These are phyloP conservation scores for Cantharis nigra DNA, from an alignment of 2,888 invertebrate species.

Conservation along the genomic window DNA sequence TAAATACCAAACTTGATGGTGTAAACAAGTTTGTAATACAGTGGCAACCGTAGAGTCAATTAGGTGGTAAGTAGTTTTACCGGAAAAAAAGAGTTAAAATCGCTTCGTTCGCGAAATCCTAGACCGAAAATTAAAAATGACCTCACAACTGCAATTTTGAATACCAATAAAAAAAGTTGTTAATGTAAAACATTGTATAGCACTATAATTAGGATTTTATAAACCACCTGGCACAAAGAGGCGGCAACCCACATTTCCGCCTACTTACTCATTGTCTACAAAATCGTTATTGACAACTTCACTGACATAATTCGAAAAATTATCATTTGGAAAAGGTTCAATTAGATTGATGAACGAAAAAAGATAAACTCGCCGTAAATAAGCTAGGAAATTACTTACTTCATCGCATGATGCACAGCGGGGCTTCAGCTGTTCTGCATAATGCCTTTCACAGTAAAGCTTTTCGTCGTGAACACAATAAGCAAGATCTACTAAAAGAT, in stretches of 20 bases:
- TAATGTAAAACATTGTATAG: background rate
- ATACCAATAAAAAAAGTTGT: background rate
- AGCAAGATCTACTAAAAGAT: constrained; percentile 93
- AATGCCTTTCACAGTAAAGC: constrained; percentile 93
- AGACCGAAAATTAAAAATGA: background rate
- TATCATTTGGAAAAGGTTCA: background rate
- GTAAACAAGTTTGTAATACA: background rate
- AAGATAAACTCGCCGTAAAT: background rate
- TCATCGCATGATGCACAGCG: constrained; percentile 97
- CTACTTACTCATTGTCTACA: background rate
- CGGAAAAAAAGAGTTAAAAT: background rate
- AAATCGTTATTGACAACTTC: background rate
- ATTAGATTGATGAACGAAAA: background rate
- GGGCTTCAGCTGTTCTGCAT: constrained; percentile 94
- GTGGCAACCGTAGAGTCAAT: background rate
- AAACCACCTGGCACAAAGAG: background rate
- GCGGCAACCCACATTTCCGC: background rate
- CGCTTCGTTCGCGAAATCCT: background rate
- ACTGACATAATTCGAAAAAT: background rate
- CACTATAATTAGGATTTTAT: constrained; percentile 1
- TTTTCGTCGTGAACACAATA: constrained; percentile 91
- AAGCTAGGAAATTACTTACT: constrained; percentile 67
- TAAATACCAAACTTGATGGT: background rate
- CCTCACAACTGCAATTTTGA: background rate
- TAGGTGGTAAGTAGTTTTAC: background rate